Evolutionary conservation across 1,140 invertebrate genomes (phyloP), one percentile per base, ranked within the genome.

Genomic region (Pogonomyrmex californicus): DNA sequence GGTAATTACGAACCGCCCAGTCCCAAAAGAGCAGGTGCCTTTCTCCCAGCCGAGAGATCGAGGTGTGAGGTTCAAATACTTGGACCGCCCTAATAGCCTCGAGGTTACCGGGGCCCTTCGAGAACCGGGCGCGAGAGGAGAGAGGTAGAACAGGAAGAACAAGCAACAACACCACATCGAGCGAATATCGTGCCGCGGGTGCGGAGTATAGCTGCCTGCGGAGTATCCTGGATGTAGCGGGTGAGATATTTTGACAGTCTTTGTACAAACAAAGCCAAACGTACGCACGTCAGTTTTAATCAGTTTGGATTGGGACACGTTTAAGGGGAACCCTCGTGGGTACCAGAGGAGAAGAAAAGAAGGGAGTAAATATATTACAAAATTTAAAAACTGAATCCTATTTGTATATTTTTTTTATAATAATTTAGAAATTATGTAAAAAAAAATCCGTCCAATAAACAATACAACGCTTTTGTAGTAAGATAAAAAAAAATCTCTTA

Each of bases 21-120:
- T 94, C 91, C 93, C 93, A 93, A 95, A 95, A 94, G 93, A 93
- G 93, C 94, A 95, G 94, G 94, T 95, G 94, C 93, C 93, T 94
- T 92, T 94, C 93, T 94, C 93, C 94, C 91, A 92, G 92, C 92
- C 91, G 91, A 90, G 86, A 86, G 90, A 94, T 95, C 94, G 92
- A 95, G 93, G 94, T 94, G 94, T 95, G 94, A 95, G 94, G 94
- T 94, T 95, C 93, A 94, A 95, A 95, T 95, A 93, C 92, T 93
- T 93, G 93, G 91, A 93, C 93, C 93, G 93, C 93, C 93, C 93
- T 94, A 94, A 94, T 94, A 94, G 93, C 93, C 93, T 90, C 88
- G 92, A 94, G 94, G 93, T 94, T 94, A 94, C 92, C 41, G 90
- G 92, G 92, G 93, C 93, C 92, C 92, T 94, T 94, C 92, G 85